These are phyloP conservation scores for Macrophya annulata DNA, from an alignment of 2,888 invertebrate species.

Conservation along the genomic window DNA sequence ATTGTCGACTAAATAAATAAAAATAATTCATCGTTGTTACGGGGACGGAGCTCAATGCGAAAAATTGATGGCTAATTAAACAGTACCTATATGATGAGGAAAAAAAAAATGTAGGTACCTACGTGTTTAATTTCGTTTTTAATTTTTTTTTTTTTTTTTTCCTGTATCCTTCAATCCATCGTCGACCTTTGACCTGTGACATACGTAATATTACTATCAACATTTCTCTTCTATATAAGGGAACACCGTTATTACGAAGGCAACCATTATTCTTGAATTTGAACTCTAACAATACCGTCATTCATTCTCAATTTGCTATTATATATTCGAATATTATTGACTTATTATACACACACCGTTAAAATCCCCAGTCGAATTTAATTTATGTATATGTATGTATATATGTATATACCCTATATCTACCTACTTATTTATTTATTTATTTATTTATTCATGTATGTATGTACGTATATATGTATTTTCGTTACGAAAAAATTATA, in stretches of 20 bases:
- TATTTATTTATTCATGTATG: not conserved
- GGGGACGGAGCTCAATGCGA: not conserved
- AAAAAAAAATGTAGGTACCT: too few relatives aligned
- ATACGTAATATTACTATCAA: constrained; percentile 8
- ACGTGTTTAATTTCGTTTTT: not conserved
- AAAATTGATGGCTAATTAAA: not conserved
- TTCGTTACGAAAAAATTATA: not conserved
- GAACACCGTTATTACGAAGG: constrained; percentile 41
- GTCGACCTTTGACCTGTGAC: not conserved
- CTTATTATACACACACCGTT: not conserved
- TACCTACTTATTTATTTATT: not conserved
- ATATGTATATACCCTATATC: too few relatives aligned
- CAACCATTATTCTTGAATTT: constrained; percentile 38
- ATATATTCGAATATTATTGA: constrained; percentile 13
- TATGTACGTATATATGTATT: not conserved
- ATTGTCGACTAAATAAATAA: not conserved
- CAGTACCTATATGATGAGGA: too few relatives aligned
- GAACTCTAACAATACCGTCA: constrained; percentile 37
- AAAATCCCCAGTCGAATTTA: not conserved
- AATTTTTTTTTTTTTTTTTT: not conserved
- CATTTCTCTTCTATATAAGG: constrained; percentile 36
- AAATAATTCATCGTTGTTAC: constrained; percentile 2
- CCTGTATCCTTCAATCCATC: not conserved
- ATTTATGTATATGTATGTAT: not conserved
- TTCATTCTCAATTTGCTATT: not conserved